Percentiles rank a stretch among this genome's conserved stretches.
Conservation (phyloP, 2,797 vertebrate genomes). For the Brachyalestes nurse region DNA sequence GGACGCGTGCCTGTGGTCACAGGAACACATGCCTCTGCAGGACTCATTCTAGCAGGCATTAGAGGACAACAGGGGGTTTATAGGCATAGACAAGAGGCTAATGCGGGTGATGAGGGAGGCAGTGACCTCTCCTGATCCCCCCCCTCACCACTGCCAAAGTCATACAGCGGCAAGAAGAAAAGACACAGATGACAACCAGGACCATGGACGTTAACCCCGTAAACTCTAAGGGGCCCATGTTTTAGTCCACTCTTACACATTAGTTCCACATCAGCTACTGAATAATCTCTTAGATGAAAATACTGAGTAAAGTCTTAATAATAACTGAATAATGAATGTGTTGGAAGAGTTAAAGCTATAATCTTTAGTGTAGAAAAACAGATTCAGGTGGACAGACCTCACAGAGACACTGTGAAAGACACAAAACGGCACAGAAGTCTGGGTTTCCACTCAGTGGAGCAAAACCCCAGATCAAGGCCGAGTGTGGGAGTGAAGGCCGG, state of each 20-base stretch:
- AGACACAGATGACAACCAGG: conserved; percentile 3
- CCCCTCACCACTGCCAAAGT: not conserved
- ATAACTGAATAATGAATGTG: not conserved
- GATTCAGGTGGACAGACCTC: conserved; percentile 11
- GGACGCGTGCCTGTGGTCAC: not conserved
- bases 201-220: not conserved
- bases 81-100: not conserved
- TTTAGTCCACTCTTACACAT: not conserved
- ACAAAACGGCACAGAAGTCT: not conserved
- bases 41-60: not conserved
- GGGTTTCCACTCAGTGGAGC: not conserved
- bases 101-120: not conserved
- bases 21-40: not conserved
- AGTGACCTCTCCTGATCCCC: not conserved
- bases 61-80: not conserved
- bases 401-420: not conserved
- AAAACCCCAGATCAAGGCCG: not conserved
- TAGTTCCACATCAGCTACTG: not conserved
- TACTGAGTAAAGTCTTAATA: not conserved
- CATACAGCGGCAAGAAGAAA: not conserved
- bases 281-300: not conserved
- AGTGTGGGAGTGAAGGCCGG: not conserved
- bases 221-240: not conserved
- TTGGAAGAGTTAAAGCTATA: not conserved
- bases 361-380: not conserved